These are phyloP conservation scores for Melanotaenia duboulayi DNA, from an alignment of 2,113 vertebrate species.

Conservation along the genomic window DNA sequence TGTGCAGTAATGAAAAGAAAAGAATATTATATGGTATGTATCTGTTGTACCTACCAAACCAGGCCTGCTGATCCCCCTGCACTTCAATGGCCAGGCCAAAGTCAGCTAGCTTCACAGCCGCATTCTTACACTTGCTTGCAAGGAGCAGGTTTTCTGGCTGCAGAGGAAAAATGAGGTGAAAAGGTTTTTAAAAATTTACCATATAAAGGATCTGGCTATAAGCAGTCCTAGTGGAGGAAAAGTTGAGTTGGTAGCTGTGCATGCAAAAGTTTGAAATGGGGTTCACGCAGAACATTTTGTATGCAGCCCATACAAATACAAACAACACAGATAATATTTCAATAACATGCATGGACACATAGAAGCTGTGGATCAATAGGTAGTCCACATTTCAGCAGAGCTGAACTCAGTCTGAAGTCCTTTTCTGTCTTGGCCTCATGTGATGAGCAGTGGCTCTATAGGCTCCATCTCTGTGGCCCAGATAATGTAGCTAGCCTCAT, in stretches of 20 bases:
- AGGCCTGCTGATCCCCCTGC: constrained; percentile 97
- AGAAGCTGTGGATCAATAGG: background rate
- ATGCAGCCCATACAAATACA: constrained; percentile 15
- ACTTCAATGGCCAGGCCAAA: constrained; percentile 97
- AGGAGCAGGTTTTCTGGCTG: constrained; percentile 97
- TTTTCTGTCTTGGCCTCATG: constrained; percentile 26
- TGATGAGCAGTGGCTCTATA: constrained; percentile 42
- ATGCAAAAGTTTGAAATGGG: constrained; percentile 24
- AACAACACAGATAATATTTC: constrained; percentile 4
- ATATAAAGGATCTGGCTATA: background rate
- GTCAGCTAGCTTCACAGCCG: constrained; percentile 94
- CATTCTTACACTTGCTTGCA: constrained; percentile 97
- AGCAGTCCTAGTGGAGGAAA: background rate
- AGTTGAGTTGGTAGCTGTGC: background rate
- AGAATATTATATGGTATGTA: too few species aligned
- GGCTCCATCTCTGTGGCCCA: constrained; percentile 74
- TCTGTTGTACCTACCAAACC: constrained; percentile 89
- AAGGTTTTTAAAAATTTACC: background rate
- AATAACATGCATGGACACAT: background rate
- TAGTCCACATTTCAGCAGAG: constrained; percentile 5
- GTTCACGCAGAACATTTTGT: background rate
- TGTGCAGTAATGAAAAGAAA: too few species aligned
- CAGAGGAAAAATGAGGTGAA: constrained; percentile 20
- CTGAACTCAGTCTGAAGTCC: constrained; percentile 14
- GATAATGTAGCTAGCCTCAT: constrained; percentile 77